Evolutionary conservation across 2,113 vertebrate genomes (phyloP), one percentile per base, ranked within the genome.

Genomic region (Zosterops pallidus): DNA sequence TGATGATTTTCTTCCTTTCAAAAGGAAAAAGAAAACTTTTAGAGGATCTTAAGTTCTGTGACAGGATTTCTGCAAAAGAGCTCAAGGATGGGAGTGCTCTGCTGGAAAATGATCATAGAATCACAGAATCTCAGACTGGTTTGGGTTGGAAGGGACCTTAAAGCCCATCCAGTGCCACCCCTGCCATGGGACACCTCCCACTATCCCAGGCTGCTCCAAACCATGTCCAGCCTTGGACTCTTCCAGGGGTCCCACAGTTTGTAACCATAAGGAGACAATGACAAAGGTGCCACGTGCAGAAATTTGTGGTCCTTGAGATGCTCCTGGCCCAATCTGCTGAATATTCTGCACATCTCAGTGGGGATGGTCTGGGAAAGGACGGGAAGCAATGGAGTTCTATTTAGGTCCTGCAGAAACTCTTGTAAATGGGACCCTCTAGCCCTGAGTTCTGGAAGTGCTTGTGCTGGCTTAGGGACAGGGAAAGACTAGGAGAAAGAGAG

Each of bases 191-290:
- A 68, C 69, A 68, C 9, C 22, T 82, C 1, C 12, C 39, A 53
- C 19, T 3, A 0, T 18, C n/a, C 41, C 63, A 55, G 41, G 26
- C 0, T 65, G 37, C 31, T 50, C 56, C 64, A 3, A 60, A 11
- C 26, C 62, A 26, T 4, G 11, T 20, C 63, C 70, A 83, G 0
- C 79, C 79, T 69, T 11, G 71, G 79, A 0, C 47, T 46, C 24
- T 75, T 0, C 28, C 46, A 83, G 53, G 53, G n/a, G 4, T 82
- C n/a, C 31, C 46, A 12, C 42, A 50, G 6, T 16, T 79, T 75
- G 53, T 12, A 14, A 39, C 41, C n/a, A 29, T 2, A 11, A 71
- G 42, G 33, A 46, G 39, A 46, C 23, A 37, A 52, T 33, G 26
- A 55, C 12, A 39, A 71, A 90, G 29, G 15, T 5, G 2, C 53